Evolutionary conservation across 2,797 vertebrate genomes (phyloP), one percentile per base, ranked within the genome.

Genomic region (Poecilia gillii): DNA sequence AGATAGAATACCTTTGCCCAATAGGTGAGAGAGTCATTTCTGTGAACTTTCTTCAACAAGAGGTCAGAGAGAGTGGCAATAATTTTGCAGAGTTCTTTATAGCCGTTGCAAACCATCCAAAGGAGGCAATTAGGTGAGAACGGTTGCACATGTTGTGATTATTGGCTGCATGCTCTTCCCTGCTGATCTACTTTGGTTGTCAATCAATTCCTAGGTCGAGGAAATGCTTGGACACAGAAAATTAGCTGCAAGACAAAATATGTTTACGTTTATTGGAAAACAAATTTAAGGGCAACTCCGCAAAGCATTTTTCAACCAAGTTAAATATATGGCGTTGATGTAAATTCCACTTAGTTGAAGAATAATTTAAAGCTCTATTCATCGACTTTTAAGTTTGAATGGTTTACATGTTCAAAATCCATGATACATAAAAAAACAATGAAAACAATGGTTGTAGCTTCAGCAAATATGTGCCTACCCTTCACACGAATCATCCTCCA

Each of bases 31-130:
- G 80, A 90, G 78, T 85, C 79, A 31, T 82, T 82, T 73, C 80
- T 0, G 39, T 80, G 87, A 90, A 87, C 85, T 75, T 79, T 87
- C 87, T 91, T 86, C 62, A 9, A 82, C 76, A 74, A 86, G 87
- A 86, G 89, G 89, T 87, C 91, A 88, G 41, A 0, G 73, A 83
- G 82, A 78, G 78, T 75, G 79, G 83, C 78, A 81, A 83, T 81
- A 87, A 76, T 89, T 91, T 92, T 87, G 91, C 88, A 82, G 84
- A 89, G 88, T 81, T 83, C 70, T 87, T 85, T 77, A 83, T 77
- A 75, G 84, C 47, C 72, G 81, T 86, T 12, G 57, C 46, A 16
- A 81, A 73, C 84, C 83, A 75, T 85, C 84, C 77, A 70, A 79
- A 83, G 80, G 76, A 82, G 68, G 64, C 84, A 72, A 77, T 83